A percentile compares a stretch with the other conserved stretches of the same genome.
These are phyloP conservation scores for Merluccius polli DNA, from an alignment of 2,797 vertebrate genomes.

Conservation along the genomic window DNA sequence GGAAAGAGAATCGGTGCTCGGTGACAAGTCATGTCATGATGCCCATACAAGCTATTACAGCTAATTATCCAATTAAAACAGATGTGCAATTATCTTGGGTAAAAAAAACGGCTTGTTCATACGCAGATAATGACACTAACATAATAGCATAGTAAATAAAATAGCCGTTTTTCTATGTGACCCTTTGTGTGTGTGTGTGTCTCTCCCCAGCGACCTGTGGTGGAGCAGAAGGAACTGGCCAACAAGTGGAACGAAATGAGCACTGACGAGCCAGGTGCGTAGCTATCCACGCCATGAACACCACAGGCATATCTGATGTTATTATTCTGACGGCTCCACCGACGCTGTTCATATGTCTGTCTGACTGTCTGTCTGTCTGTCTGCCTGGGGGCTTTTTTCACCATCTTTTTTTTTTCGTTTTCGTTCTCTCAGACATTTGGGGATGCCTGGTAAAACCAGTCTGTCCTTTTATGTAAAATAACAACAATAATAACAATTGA, in stretches of 20 bases:
- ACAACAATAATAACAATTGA: too few species aligned
- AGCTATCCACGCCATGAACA: slow-evolving; percentile 12
- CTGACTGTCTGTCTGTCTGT: neutral
- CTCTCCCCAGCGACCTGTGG: slow-evolving; percentile 77
- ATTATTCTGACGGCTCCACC: neutral
- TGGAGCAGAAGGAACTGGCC: slow-evolving; percentile 89
- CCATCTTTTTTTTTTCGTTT: too few species aligned
- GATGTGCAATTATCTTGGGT: too few species aligned
- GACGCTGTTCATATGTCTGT: neutral
- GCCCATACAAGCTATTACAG: too few species aligned
- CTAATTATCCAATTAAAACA: too few species aligned
- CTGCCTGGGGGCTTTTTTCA: too few species aligned
- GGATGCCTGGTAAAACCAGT: too few species aligned
- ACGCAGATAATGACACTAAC: neutral
- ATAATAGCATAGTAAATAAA: neutral
- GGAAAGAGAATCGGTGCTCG: too few species aligned
- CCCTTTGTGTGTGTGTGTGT: slow-evolving; percentile 7
- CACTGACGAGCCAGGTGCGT: slow-evolving; percentile 92
- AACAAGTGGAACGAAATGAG: slow-evolving; percentile 99
- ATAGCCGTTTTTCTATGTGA: neutral
- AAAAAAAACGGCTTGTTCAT: too few species aligned
- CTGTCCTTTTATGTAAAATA: too few species aligned
- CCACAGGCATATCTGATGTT: neutral
- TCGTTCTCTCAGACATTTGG: too few species aligned
- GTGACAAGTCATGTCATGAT: too few species aligned